These are phyloP conservation scores for Sesia bembeciformis DNA, from an alignment of 2,888 invertebrate genomes.

Conservation along the genomic window DNA sequence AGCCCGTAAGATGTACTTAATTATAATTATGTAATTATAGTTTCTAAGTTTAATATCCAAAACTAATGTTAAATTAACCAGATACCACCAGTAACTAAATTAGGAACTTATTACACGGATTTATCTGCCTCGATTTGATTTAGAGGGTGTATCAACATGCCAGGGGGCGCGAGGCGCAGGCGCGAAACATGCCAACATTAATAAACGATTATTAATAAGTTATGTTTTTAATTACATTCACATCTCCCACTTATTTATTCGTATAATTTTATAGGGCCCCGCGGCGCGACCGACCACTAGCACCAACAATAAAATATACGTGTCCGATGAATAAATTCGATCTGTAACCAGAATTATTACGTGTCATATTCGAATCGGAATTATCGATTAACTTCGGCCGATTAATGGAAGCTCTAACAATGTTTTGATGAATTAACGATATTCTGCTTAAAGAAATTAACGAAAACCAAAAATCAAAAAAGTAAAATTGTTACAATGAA, in stretches of 20 bases:
- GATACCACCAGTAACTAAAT: no score
- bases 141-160: background rate
- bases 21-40: no score
- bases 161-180: constrained; percentile 22
- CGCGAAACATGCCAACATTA: constrained; percentile 65
- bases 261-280: constrained; percentile 70
- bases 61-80: no score
- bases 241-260: constrained; percentile 67
- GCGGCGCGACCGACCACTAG: constrained; percentile 44
- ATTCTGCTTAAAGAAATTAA: no score
- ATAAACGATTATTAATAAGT: constrained; percentile 72
- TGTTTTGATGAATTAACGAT: background rate
- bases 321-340: constrained; percentile 65
- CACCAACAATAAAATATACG: constrained; percentile 61
- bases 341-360: constrained; percentile 65
- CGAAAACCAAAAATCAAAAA: no score
- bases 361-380: constrained; percentile 43
- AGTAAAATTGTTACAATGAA: no score
- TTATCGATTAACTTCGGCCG: constrained; percentile 18
- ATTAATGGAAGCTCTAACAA: background rate
- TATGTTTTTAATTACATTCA: constrained; percentile 69
- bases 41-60: no score
- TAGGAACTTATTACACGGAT: no score
- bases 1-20: no score
- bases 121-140: no score